Base-by-base conservation (phyloP, 1,140 invertebrate genomes). In the Amphibalanus amphitrite region DNA sequence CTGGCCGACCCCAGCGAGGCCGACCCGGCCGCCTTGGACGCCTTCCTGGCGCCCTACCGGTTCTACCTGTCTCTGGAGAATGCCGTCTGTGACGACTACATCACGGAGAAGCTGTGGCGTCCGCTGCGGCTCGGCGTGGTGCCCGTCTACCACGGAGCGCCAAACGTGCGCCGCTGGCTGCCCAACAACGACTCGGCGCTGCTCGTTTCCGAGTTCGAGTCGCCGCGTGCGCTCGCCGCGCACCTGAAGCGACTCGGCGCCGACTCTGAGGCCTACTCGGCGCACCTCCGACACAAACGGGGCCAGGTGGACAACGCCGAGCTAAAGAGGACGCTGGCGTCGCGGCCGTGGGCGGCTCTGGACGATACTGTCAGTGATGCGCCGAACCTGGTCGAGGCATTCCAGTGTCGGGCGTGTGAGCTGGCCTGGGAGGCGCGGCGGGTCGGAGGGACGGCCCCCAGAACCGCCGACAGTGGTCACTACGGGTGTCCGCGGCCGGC, bases 81-180 rank as follows among this genome's bases (percentile, higher is more conserved):
- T 83, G 89, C 88, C 0, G 81, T 88, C 38, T 94, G 92, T 79
- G 81, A 91, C 29, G 92, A 95, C 82, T 95, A 95, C 78, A 86
- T 94, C 3, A 93, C 91, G 3, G 92, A 95, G 80, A 95, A 95
- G 78, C 82, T 93, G 67, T 94, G 90, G 90, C 81, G 91, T n/a
- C 86, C 91, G 0, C 81, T 94, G 17, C 84, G 86, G 71, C 83
- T 88, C 23, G 91, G 91, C 1, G 85, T 86, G 29, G 83, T 94
- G 68, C 91, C 91, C 20, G 85, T 94, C 75, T 91, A 92, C 77
- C 86, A 88, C 78, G 91, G 91, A 20, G 90, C 91, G 0, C 86
- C 88, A 13, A 84, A 83, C 65, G 80, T 87, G 26, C 78, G 81
- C 80, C 85, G 89, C 75, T 89, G 87, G 84, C 76, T 86, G 65